Base-by-base conservation (phyloP, 2,113 vertebrate genomes). In the Pterocles burchelli region DNA sequence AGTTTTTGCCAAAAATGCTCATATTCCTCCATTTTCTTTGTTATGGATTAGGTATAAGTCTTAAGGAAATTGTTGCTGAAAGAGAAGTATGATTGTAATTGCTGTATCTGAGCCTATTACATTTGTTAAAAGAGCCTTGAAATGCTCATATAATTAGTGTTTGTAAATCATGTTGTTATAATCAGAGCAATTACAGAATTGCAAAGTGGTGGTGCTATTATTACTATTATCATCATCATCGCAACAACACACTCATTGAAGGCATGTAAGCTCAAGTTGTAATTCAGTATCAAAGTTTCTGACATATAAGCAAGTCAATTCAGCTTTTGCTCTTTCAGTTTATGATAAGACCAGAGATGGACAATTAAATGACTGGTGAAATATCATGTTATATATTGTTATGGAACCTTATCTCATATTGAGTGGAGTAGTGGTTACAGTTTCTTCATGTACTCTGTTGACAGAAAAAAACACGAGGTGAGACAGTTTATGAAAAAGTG, bases 91-190 rank as follows among this genome's bases (percentile, higher is more conserved):
- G 72, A 91, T 62, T 76, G 51, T 48, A 96, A 93, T 94, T 88
- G 66, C 24, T 62, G 13, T 36, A 45, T 61, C 55, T 43, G 20
- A 16, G 28, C 25, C 38, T 71, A 74, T 46, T 41, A 51, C 1
- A 0, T 95, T 95, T 91, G 59, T 91, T 85, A 80, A 16, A 77
- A 91, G 43, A 54, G 43, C 29, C 59, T 91, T 93, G 78, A 91
- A 93, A 88, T 21, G 12, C 52, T 96, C 48, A 63, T 5, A 57
- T 95, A 95, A 96, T 95, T 96, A 92, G 36, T 78, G 29, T 90
- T 94, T 91, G 66, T 92, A 97, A 96, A 96, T 90, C 85, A 90
- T 54, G 22, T 76, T 90, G 52, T 34, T 76, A 74, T 94, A 93
- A 93, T 92, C 74, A 90, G 91, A 82, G 21, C 80, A 83, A 84